Evolutionary conservation across 2,888 invertebrate genomes (phyloP), one percentile per base, ranked within the genome.

Genomic region (Anthophora plumipes): DNA sequence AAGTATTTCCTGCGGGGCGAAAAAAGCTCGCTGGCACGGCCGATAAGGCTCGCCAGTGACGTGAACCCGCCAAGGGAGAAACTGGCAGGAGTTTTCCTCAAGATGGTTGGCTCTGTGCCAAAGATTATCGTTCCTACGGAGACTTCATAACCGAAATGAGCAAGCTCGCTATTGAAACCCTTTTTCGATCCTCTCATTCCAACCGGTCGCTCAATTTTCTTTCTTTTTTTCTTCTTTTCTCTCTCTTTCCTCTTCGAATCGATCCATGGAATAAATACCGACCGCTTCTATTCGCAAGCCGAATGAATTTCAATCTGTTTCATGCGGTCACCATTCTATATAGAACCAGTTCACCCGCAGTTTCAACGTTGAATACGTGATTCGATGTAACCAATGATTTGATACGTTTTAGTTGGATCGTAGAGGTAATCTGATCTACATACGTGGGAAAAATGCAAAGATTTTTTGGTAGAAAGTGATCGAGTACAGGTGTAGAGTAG

Each of bases 111-210:
- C 66, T 57, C 3, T 48, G 22, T 37, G 79, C 80, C 85, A 81
- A 83, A 83, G 84, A 83, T 83, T 80, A 82, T 71, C 75, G 73
- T 60, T 59, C 63, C 43, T 73, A 63, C 61, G 25, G 72, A 55
- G 70, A 83, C 70, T 77, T 83, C 84, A 80, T 81, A 81, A 77
- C 68, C 72, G 70, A 71, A 77, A 79, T 63, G 55, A 64, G 57
- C 61, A 66, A 55, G 57, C 31, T 20, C n/a, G 64, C 64, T 66
- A 73, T 73, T 52, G 67, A 73, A 80, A 68, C 60, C 52, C 64
- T 31, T 69, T 31, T 69, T 69, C 69, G 68, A 78, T 78, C 69
- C 17, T 12, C 11, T 48, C 14, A 14, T 12, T 11, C 14, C 20
- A 12, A 14, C n/a, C 48, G 5, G 1, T 17, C 14, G 14, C 41